Base-by-base conservation (phyloP, 2,797 vertebrate genomes). In the Melanotaenia pygmaea region DNA sequence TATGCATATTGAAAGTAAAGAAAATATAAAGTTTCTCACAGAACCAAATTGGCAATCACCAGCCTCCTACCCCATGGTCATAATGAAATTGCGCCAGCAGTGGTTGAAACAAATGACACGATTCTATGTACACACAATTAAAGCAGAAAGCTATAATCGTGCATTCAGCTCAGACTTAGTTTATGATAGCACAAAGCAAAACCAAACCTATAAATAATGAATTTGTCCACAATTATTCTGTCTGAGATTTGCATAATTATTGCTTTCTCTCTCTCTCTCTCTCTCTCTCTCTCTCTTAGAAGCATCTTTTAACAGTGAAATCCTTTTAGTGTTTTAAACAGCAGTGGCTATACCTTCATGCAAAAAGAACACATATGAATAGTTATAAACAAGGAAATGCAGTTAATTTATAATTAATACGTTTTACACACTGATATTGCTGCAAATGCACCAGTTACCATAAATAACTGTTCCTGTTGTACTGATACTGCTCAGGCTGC, bases 161-260 rank as follows among this genome's bases (percentile, higher is more conserved):
- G 70, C 85, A 92, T 93, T 90, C 87, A 92, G 92, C 93, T 91
- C 90, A 83, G 88, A 89, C 90, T 93, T 88, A 86, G 92, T 93
- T 91, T 92, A 91, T 90, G 92, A 94, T 93, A 87, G 90, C 93
- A 89, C 90, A 88, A 89, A 91, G 88, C 80, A 86, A 93, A 93
- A 88, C 64, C 79, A 91, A 91, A 92, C 93, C 93, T 91, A 95
- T 94, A 95, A 95, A 95, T 95, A 95, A 94, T 95, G 92, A 94
- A 95, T 93, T 91, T 64, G 67, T 88, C 88, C 85, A 84, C 93
- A 94, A 95, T 94, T 95, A 94, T 94, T 94, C 91, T 14, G 70
- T 87, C 86, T 82, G 88, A 87, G 72, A 95, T 95, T 94, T 94
- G 91, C 95, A 95, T 95, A 94, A 95, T 94, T 94, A 93, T 94